A percentile compares a stretch with the other conserved stretches of the same genome.
phyloP scores from a whole-genome alignment of 1,140 invertebrate genomes.

The Camponotus pennsylvanicus region DNA sequence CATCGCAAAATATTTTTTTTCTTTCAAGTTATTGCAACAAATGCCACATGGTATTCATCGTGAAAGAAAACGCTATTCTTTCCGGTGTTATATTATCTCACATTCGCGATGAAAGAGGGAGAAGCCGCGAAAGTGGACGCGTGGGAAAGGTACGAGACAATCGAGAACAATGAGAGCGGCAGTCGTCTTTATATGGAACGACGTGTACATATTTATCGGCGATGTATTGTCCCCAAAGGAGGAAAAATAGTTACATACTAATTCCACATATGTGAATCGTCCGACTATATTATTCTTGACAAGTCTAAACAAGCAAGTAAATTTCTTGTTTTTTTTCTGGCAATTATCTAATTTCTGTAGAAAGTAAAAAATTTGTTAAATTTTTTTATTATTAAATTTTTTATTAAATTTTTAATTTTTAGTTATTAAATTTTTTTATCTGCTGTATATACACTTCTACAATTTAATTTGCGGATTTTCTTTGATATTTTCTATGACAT shows the following conservation, averaged over 20 bases:
- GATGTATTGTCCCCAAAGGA: conserved; percentile 2
- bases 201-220: conserved; percentile 67
- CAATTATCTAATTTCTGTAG: background rate
- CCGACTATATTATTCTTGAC: background rate
- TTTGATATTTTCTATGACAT: background rate
- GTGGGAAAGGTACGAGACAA: conserved; percentile 72
- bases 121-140: conserved; percentile 63
- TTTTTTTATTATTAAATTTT: no score
- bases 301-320: background rate
- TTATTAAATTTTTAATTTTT: background rate
- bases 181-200: conserved; percentile 66
- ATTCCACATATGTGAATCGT: background rate
- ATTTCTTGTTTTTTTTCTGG: background rate
- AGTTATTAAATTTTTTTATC: background rate
- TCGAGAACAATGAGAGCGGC: conserved; percentile 62
- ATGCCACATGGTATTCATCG: background rate
- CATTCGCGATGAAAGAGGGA: conserved; percentile 50
- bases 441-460: no score
- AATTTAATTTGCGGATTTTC: background rate
- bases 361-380: background rate
- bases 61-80: background rate
- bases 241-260: conserved; percentile 53
- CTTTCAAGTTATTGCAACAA: conserved; percentile 1
- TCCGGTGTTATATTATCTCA: background rate
- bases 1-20: background rate